A percentile compares a stretch with the other conserved stretches of the same genome.
Evolutionary conservation across 2,113 vertebrate genomes (phyloP).

Genomic region (Haemorhous mexicanus): DNA sequence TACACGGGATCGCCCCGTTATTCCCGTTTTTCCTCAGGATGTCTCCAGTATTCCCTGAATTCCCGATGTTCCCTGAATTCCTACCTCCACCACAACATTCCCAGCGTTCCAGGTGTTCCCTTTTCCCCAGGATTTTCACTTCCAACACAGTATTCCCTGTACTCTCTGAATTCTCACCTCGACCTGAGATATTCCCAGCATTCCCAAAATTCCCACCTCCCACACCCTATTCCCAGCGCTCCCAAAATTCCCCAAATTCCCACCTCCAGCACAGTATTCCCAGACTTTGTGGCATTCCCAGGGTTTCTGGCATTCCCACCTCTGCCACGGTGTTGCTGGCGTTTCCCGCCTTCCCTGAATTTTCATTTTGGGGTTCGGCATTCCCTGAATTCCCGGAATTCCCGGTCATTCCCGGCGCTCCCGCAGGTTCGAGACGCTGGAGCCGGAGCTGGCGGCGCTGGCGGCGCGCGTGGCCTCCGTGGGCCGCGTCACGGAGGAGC

Average conservation of each 20-base stretch:
- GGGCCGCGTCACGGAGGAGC: constrained; percentile 81
- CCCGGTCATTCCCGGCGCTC: neutral
- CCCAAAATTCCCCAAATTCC: neutral
- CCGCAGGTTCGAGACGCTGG: constrained; percentile 91
- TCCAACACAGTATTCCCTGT: rapidly evolving
- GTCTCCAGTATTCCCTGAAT: neutral
- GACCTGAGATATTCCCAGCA: neutral
- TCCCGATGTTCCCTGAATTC: neutral
- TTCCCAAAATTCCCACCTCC: neutral
- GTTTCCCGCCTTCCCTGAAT: neutral
- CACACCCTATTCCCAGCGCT: neutral
- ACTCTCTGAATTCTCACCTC: neutral
- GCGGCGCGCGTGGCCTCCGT: constrained; percentile 81
- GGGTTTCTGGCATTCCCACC: neutral
- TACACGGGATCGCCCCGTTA: neutral
- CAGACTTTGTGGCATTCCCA: neutral
- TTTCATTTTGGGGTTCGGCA: no score
- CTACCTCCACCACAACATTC: rapidly evolving
- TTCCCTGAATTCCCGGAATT: neutral
- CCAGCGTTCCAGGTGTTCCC: neutral
- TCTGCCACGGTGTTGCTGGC: neutral
- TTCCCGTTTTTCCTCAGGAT: neutral
- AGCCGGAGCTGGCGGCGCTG: constrained; percentile 91
- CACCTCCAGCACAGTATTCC: neutral
- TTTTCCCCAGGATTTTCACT: neutral